These are phyloP conservation scores for Bombus vancouverensis DNA, from an alignment of 1,140 invertebrate genomes.

Conservation along the genomic window DNA sequence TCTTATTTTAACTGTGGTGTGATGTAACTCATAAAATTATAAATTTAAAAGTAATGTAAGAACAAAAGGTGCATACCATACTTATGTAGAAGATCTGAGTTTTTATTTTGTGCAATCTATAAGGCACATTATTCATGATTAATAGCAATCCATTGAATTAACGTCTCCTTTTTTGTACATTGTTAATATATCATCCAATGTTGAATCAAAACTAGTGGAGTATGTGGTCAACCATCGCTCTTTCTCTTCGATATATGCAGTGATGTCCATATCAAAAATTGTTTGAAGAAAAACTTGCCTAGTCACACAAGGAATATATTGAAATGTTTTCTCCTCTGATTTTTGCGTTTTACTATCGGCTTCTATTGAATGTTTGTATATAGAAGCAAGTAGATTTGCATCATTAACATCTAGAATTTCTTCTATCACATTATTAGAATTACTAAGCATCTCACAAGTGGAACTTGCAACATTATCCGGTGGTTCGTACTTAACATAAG, in stretches of 20 bases:
- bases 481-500: slow-evolving; percentile 69
- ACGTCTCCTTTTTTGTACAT: slow-evolving; percentile 82
- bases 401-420: slow-evolving; percentile 82
- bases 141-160: slow-evolving; percentile 87
- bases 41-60: neutral
- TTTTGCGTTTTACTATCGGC: slow-evolving; percentile 67
- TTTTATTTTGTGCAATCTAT: neutral
- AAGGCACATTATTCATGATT: slow-evolving; percentile 21
- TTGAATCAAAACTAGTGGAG: slow-evolving; percentile 84
- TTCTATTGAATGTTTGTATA: slow-evolving; percentile 82
- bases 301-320: slow-evolving; percentile 79
- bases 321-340: slow-evolving; percentile 69
- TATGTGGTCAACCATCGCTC: slow-evolving; percentile 84
- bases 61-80: slow-evolving; percentile 1
- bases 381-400: slow-evolving; percentile 83
- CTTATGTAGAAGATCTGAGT: neutral
- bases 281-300: slow-evolving; percentile 83
- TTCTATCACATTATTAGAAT: slow-evolving; percentile 75
- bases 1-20: neutral
- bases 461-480: slow-evolving; percentile 41
- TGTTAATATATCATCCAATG: slow-evolving; percentile 87
- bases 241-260: slow-evolving; percentile 83
- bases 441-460: slow-evolving; percentile 45
- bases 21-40: neutral
- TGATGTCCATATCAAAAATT: slow-evolving; percentile 83